Percentiles rank a stretch among this genome's conserved stretches.
Conservation (phyloP, 2,797 vertebrate species). For the Coregonus suidteri region DNA sequence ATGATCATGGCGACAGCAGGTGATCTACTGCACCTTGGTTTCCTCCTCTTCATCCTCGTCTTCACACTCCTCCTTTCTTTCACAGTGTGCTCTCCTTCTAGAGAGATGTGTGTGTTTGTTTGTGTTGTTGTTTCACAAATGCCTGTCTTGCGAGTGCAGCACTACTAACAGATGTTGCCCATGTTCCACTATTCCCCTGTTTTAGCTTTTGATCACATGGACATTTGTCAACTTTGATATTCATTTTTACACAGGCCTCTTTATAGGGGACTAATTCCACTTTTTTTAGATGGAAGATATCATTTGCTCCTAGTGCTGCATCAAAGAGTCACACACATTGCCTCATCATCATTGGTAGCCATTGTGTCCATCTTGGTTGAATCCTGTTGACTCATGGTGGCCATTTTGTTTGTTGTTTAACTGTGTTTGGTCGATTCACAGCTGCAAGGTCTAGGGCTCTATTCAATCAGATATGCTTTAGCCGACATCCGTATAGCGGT, state of each 20-base stretch:
- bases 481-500: too few relatives aligned
- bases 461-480: too few relatives aligned
- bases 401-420: slow-evolving; percentile 4
- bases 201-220: slow-evolving; percentile 9
- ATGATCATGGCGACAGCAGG: slow-evolving; percentile 96
- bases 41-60: slow-evolving; percentile 22
- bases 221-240: neutral
- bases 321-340: neutral
- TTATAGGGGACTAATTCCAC: neutral
- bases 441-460: slow-evolving; percentile 1
- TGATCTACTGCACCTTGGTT: slow-evolving; percentile 87
- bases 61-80: slow-evolving; percentile 27
- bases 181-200: neutral
- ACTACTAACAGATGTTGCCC: slow-evolving; percentile 52
- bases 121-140: slow-evolving; percentile 28
- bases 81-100: slow-evolving; percentile 62
- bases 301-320: neutral
- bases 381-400: slow-evolving; percentile 6
- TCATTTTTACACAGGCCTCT: neutral
- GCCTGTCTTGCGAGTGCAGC: slow-evolving; percentile 49
- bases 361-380: neutral
- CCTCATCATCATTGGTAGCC: neutral
- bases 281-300: neutral
- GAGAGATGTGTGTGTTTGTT: slow-evolving; percentile 47
- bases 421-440: neutral